Percentiles rank a stretch among this genome's conserved stretches.
Conservation (phyloP, 2,113 vertebrate species). For the Murina feae region DNA sequence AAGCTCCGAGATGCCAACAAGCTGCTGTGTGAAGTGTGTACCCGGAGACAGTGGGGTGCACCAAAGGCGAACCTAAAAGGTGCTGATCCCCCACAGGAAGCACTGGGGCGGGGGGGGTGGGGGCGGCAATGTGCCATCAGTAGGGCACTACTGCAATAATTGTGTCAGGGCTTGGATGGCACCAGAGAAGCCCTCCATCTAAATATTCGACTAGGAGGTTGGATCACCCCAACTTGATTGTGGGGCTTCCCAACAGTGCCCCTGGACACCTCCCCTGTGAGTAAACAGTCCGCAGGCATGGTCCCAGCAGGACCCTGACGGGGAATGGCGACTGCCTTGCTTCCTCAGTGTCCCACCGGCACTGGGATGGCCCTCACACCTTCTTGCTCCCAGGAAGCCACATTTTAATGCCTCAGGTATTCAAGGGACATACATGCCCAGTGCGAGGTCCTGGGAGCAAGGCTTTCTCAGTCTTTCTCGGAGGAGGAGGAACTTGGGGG, state of each 20-base stretch:
- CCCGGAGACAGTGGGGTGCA: slow-evolving; percentile 78
- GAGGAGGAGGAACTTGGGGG: background rate
- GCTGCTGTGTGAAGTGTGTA: slow-evolving; percentile 92
- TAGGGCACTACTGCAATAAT: background rate
- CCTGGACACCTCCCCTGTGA: background rate
- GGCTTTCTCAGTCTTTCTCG: background rate
- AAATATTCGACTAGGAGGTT: background rate
- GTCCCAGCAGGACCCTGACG: background rate
- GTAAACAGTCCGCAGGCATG: background rate
- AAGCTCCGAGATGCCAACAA: slow-evolving; percentile 91
- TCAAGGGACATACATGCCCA: background rate
- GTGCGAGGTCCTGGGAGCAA: background rate
- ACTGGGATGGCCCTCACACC: background rate
- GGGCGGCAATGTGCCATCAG: background rate
- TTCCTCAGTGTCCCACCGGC: background rate
- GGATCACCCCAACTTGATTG: background rate
- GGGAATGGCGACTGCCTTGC: background rate
- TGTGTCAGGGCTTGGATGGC: background rate
- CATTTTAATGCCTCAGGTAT: background rate
- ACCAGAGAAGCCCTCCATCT: background rate
- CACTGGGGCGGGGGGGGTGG: too few relatives aligned
- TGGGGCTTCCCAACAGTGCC: background rate
- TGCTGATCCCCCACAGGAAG: slow-evolving; percentile 57
- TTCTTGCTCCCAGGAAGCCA: background rate
- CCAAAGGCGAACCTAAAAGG: slow-evolving; percentile 79